Percentiles rank a stretch among this genome's conserved stretches.
phyloP scores from a whole-genome alignment of 2,888 invertebrate genomes.

The Sarcophaga carnaria region DNA sequence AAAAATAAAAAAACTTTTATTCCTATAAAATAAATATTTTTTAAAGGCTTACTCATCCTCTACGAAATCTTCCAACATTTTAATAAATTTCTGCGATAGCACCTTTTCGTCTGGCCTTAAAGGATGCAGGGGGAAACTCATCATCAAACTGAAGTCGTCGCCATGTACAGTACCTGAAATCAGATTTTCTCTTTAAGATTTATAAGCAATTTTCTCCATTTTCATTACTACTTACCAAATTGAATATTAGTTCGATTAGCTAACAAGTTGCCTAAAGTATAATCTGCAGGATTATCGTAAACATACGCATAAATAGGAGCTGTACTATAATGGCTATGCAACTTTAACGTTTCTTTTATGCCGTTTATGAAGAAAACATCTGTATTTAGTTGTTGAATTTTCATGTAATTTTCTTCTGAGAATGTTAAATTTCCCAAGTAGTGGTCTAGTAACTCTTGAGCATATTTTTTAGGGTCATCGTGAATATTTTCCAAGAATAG shows the following conservation, averaged over 20 bases:
- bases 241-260: constrained; percentile 81
- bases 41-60: constrained; percentile 46
- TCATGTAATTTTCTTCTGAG: constrained; percentile 81
- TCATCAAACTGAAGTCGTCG: constrained; percentile 65
- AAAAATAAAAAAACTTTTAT: not conserved
- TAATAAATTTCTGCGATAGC: constrained; percentile 59
- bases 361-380: constrained; percentile 85
- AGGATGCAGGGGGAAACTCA: constrained; percentile 41
- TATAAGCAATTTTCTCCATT: not conserved
- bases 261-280: constrained; percentile 83
- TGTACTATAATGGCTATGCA: constrained; percentile 82
- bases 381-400: constrained; percentile 83
- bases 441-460: constrained; percentile 32
- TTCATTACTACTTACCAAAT: constrained; percentile 82
- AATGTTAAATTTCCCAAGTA: constrained; percentile 82
- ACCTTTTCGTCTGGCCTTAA: constrained; percentile 58
- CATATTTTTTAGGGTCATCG: constrained; percentile 43
- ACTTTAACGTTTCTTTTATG: constrained; percentile 84
- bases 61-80: constrained; percentile 65
- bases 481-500: constrained; percentile 65
- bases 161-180: constrained; percentile 64
- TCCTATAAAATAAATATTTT: not conserved
- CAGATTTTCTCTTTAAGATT: not conserved
- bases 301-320: constrained; percentile 86
- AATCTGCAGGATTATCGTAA: constrained; percentile 84